Percentiles rank a stretch among this genome's conserved stretches.
phyloP scores from a whole-genome alignment of 2,888 invertebrate genomes.

The Dasypogon diadema region DNA sequence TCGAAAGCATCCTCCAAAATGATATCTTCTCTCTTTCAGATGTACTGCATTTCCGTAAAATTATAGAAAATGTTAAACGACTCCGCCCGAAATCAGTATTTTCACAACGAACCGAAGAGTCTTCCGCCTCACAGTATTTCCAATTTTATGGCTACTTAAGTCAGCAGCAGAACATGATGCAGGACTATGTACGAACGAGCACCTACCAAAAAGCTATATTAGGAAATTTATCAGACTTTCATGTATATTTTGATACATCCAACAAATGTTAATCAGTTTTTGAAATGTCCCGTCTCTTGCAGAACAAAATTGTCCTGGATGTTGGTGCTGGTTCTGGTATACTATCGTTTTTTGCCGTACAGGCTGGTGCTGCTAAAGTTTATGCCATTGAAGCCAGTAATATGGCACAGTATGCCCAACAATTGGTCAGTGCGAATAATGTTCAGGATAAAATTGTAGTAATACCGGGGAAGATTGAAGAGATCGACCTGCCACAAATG shows the following conservation, averaged over 20 bases:
- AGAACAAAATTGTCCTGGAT: conserved; percentile 93
- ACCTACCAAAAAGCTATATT: conserved; percentile 98
- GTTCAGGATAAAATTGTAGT: conserved; percentile 89
- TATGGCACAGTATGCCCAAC: conserved; percentile 97
- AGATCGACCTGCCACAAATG: conserved; percentile 93
- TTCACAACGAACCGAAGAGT: conserved; percentile 95
- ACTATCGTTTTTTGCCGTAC: conserved; percentile 96
- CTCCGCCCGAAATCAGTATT: conserved; percentile 81
- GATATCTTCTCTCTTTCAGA: too few relatives aligned
- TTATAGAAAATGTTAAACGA: conserved; percentile 67
- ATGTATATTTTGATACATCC: conserved; percentile 67
- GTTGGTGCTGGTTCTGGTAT: conserved; percentile 99
- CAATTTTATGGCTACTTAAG: conserved; percentile 99
- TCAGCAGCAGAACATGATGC: conserved; percentile 99
- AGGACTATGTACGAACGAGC: conserved; percentile 97
- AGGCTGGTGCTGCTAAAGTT: conserved; percentile 95
- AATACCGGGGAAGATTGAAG: conserved; percentile 98
- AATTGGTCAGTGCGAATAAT: conserved; percentile 90
- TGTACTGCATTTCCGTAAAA: conserved; percentile 66
- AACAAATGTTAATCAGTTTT: not conserved
- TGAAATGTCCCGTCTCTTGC: conserved; percentile 69
- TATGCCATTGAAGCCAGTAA: conserved; percentile 99
- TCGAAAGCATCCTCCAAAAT: too few relatives aligned
- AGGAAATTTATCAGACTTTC: conserved; percentile 92
- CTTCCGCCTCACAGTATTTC: conserved; percentile 98